Base-by-base conservation (phyloP, 1,140 invertebrate species). In the Orchestia grillus region DNA sequence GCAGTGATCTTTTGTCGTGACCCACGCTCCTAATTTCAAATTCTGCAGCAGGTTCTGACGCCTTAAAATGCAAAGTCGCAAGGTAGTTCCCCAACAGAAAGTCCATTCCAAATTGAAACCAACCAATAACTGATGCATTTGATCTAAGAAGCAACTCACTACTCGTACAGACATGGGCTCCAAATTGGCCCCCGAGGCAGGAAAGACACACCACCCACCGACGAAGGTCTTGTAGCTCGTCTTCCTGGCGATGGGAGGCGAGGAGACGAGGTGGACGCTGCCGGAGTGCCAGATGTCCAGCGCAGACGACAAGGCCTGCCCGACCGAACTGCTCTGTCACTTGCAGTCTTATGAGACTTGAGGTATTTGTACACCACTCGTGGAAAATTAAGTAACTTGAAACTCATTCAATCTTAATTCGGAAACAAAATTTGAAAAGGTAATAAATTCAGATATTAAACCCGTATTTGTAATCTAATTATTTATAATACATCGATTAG, bases 221-320 rank as follows among this genome's bases (percentile, higher is more conserved):
- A 94, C 92, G 44, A 94, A 94, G 40, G 92, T 94, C 44, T 94
- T 94, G 92, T 94, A 94, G 92, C 44, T 94, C 43, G 92, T 45
- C 40, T 94, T 44, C 8, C 44, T 8, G 11, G 92, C 44, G 44
- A 94, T 47, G 92, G 92, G 92, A 19, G 92, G 92, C 44, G 92
- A 94, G 28, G 92, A 94, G 43, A 47, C 92, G 43, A 94, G 92
- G 40, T 45, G 92, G 0, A 94, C 92, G 92, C 43, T 45, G 92
- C 92, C 92, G 44, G 43, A 94, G 44, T 94, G 92, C 92, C 92
- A 94, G 92, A 94, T 94, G 92, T 94, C 92, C 44, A 94, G 92
- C 41, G 92, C 92, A 19, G 92, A 94, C 11, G 92, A 94, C 44
- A 94, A 44, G 23, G 92, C 92, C 92, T 94, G 92, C 44, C 62